phyloP scores from a whole-genome alignment of 2,888 invertebrate species.

The Scelioninae gen. 2 region DNA sequence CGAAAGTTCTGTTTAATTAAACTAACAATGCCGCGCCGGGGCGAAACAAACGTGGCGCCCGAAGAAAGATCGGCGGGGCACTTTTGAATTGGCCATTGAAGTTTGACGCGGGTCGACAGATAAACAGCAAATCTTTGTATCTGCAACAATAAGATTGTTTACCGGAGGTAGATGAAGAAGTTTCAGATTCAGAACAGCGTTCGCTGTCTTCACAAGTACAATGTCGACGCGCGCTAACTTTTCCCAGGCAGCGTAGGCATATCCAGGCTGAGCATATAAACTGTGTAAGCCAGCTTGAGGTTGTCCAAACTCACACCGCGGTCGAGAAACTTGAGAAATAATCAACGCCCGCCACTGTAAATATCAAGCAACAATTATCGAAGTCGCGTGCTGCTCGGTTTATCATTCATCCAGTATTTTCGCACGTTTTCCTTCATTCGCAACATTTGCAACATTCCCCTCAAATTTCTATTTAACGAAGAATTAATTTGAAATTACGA shows the following conservation, averaged over 20 bases:
- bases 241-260: slow-evolving; percentile 24
- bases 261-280: slow-evolving; percentile 33
- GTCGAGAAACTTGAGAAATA: slow-evolving; percentile 47
- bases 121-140: slow-evolving; percentile 43
- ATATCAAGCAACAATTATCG: slow-evolving; percentile 13
- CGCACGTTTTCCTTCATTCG: no score
- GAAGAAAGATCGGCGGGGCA: slow-evolving; percentile 15
- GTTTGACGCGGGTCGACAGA: slow-evolving; percentile 38
- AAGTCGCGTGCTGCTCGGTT: no score
- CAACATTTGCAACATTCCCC: no score
- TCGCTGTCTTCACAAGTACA: slow-evolving; percentile 50
- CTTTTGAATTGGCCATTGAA: slow-evolving; percentile 39
- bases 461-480: no score
- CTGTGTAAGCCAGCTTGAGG: slow-evolving; percentile 45
- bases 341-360: slow-evolving; percentile 36
- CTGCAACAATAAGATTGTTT: slow-evolving; percentile 48
- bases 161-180: slow-evolving; percentile 44
- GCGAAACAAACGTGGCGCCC: slow-evolving; percentile 38
- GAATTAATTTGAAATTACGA: no score
- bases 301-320: slow-evolving; percentile 39
- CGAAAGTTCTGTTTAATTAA: slow-evolving; percentile 52
- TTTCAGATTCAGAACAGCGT: slow-evolving; percentile 52
- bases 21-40: slow-evolving; percentile 34
- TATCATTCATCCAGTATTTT: no score
- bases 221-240: slow-evolving; percentile 44